Evolutionary conservation across 2,888 invertebrate genomes (phyloP).

Genomic region (Nemapogon koenigi): DNA sequence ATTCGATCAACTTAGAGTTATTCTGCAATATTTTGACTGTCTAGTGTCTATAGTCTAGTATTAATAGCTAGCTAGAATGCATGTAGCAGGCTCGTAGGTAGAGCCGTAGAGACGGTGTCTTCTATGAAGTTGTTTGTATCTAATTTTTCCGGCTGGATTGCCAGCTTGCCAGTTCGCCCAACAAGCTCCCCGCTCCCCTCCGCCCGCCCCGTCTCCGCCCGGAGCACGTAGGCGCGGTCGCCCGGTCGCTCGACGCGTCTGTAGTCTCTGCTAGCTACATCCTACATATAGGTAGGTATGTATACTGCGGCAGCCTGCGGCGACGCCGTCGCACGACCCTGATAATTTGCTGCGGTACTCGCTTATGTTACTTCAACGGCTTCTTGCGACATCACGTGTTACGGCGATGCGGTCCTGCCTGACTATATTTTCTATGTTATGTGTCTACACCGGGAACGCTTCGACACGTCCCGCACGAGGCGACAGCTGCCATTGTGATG

Average conservation of each 20-base stretch:
- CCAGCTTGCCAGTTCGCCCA: constrained; percentile 9
- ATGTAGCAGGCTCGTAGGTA: too few species aligned
- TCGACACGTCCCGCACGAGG: too few species aligned
- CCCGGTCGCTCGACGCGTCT: constrained; percentile 27
- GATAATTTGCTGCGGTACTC: constrained; percentile 52
- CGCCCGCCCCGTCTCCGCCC: constrained; percentile 10
- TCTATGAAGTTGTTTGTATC: too few species aligned
- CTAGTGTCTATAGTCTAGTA: too few species aligned
- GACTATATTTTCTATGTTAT: constrained; percentile 54
- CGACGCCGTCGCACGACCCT: constrained; percentile 53
- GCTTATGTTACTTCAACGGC: constrained; percentile 63
- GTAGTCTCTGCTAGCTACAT: too few species aligned
- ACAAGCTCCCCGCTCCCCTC: constrained; percentile 2
- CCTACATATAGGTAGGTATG: constrained; percentile 35
- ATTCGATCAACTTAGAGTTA: too few species aligned
- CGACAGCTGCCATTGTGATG: too few species aligned
- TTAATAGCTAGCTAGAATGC: too few species aligned
- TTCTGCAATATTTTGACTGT: too few species aligned
- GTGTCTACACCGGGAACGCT: too few species aligned
- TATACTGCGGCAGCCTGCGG: constrained; percentile 28
- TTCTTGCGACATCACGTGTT: constrained; percentile 36
- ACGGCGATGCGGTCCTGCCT: background rate
- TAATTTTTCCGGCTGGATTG: constrained; percentile 8
- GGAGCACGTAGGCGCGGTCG: constrained; percentile 31
- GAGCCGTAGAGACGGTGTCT: too few species aligned